Conservation (phyloP, 2,113 vertebrate species). For the Oceanites oceanicus region DNA sequence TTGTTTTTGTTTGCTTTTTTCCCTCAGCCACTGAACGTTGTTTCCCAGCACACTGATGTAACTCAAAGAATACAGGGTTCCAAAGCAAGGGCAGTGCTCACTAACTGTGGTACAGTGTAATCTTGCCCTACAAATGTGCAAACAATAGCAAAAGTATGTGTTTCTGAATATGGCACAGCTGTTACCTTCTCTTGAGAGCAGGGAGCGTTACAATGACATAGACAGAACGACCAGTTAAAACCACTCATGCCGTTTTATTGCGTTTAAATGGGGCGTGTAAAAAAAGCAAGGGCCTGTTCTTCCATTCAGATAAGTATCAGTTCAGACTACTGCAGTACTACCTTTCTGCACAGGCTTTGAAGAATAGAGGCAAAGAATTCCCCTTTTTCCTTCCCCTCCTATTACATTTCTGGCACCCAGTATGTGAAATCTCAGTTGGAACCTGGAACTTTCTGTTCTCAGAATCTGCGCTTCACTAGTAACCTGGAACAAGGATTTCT, state of each 20-base stretch:
- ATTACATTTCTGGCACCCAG: constrained; percentile 25
- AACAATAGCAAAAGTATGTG: constrained; percentile 62
- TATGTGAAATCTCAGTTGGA: constrained; percentile 24
- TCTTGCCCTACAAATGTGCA: constrained; percentile 44
- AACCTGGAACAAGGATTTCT: constrained; percentile 54
- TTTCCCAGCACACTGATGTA: constrained; percentile 25
- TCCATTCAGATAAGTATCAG: constrained; percentile 13
- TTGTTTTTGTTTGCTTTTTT: background rate
- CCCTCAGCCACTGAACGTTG: background rate
- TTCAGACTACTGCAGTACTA: background rate
- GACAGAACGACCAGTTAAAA: constrained; percentile 11
- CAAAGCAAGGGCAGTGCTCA: background rate
- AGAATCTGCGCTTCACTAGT: constrained; percentile 15
- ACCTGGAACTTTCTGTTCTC: constrained; percentile 53
- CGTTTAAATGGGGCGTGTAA: constrained; percentile 6
- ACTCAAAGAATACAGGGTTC: constrained; percentile 6
- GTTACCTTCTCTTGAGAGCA: constrained; percentile 40
- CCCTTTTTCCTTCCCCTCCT: background rate
- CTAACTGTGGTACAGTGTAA: background rate
- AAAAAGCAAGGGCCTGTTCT: background rate
- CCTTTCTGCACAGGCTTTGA: constrained; percentile 16
- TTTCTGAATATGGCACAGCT: constrained; percentile 59
- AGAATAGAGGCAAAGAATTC: constrained; percentile 36
- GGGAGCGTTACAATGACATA: constrained; percentile 26
- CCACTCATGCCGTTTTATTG: constrained; percentile 40